Evolutionary conservation across 2,113 vertebrate species (phyloP).

Genomic region (Pycnonotus jocosus): DNA sequence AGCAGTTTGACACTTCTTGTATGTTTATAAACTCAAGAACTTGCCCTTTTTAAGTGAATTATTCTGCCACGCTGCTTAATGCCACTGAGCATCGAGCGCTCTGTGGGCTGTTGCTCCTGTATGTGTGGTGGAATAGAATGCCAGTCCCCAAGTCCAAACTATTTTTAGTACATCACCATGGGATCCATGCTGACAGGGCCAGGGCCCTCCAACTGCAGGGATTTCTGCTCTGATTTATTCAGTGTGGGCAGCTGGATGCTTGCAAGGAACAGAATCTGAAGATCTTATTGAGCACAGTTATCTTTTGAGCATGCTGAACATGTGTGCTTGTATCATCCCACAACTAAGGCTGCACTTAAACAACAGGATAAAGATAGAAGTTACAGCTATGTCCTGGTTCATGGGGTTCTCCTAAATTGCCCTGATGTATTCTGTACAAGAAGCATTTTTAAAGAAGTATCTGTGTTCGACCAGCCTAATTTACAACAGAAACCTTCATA

Average conservation of each 20-base stretch:
- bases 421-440: neutral
- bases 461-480: neutral
- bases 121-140: neutral
- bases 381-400: neutral
- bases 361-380: neutral
- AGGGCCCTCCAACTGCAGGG: neutral
- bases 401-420: neutral
- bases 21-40: neutral
- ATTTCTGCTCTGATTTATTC: neutral
- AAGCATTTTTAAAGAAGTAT: neutral
- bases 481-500: neutral
- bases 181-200: neutral
- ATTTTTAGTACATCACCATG: neutral
- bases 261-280: neutral
- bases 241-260: neutral
- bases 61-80: slow-evolving; percentile 5
- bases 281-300: neutral
- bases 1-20: slow-evolving; percentile 1
- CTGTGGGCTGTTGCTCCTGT: neutral
- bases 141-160: neutral
- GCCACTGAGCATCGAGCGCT: slow-evolving; percentile 9
- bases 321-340: neutral
- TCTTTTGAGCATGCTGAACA: neutral
- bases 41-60: slow-evolving; percentile 34
- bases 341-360: neutral